These are phyloP conservation scores for Erinaceus europaeus DNA, from an alignment of 2,113 vertebrate species.

Conservation along the genomic window DNA sequence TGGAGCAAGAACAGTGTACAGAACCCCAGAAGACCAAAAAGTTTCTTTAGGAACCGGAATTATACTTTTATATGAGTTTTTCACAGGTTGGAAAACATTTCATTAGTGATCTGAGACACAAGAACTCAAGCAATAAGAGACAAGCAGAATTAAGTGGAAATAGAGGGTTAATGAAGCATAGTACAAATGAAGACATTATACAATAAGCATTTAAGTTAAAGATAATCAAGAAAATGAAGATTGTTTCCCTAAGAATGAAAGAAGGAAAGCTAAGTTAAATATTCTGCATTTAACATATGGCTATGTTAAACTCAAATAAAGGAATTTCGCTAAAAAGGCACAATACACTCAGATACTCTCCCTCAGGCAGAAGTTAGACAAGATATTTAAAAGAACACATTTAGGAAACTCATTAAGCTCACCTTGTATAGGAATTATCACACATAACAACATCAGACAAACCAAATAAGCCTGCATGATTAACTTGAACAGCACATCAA, in stretches of 20 bases:
- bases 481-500: conserved; percentile 5
- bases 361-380: conserved; percentile 40
- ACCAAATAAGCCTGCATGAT: not conserved
- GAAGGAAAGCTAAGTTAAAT: conserved; percentile 46
- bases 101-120: conserved; percentile 58
- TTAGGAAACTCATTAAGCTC: conserved; percentile 34
- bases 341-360: not conserved
- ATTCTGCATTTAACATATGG: conserved; percentile 48
- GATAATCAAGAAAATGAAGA: conserved; percentile 63
- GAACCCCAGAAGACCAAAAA: not conserved
- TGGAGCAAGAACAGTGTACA: not conserved
- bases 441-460: not conserved
- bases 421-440: not conserved
- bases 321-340: conserved; percentile 40
- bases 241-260: conserved; percentile 47
- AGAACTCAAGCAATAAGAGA: conserved; percentile 46
- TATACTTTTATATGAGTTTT: conserved; percentile 30
- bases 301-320: conserved; percentile 23
- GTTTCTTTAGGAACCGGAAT: conserved; percentile 48
- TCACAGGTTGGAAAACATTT: conserved; percentile 61
- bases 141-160: conserved; percentile 59
- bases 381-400: conserved; percentile 18
- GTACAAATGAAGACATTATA: conserved; percentile 55
- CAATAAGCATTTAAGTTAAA: conserved; percentile 56
- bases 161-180: conserved; percentile 62